These are phyloP conservation scores for Cinclus cinclus DNA, from an alignment of 2,113 vertebrate genomes.

Conservation along the genomic window DNA sequence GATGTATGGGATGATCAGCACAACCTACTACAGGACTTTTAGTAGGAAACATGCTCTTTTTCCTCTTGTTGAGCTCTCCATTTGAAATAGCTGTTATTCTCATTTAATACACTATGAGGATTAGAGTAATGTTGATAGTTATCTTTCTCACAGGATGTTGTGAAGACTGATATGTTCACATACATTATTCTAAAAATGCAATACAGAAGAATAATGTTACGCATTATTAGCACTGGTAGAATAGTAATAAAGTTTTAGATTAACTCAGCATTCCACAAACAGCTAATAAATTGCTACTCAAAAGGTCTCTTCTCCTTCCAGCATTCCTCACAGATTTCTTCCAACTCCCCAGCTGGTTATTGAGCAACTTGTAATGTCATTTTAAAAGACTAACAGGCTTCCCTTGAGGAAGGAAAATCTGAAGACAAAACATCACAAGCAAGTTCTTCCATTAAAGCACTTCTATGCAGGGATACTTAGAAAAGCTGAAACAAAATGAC, in stretches of 20 bases:
- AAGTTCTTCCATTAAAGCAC: background rate
- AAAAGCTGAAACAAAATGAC: background rate
- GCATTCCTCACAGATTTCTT: background rate
- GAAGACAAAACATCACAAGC: constrained; percentile 20
- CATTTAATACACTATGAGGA: background rate
- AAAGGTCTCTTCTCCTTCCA: constrained; percentile 18
- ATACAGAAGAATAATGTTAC: constrained; percentile 9
- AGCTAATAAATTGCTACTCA: background rate
- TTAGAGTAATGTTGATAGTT: constrained; percentile 1
- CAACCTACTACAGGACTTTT: background rate
- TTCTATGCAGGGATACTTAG: background rate
- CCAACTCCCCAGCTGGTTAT: constrained; percentile 1
- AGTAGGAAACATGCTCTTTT: background rate
- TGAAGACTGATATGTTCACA: background rate
- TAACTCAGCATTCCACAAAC: background rate
- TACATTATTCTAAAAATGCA: background rate
- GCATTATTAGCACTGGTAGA: constrained; percentile 27
- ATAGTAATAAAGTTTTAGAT: background rate
- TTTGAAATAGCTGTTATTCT: background rate
- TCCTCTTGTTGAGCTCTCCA: background rate
- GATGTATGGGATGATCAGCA: background rate
- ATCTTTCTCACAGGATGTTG: constrained; percentile 7
- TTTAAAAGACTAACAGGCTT: constrained; percentile 41
- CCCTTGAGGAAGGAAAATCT: background rate
- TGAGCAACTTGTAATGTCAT: constrained; percentile 16